phyloP scores from a whole-genome alignment of 2,113 vertebrate genomes.

The Prolemur simus region DNA sequence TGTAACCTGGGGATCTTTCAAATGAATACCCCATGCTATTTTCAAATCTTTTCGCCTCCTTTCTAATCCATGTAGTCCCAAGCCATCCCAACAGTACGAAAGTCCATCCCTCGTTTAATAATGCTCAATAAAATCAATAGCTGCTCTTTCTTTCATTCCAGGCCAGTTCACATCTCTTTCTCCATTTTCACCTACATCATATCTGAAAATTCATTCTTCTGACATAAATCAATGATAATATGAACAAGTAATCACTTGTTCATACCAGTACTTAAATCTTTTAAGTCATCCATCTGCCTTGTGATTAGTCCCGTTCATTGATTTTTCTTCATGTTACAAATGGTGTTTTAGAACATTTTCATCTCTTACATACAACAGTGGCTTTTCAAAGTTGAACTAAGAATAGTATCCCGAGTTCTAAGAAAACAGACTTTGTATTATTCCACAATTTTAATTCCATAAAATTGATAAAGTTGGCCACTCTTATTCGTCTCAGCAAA shows the following conservation, averaged over 20 bases:
- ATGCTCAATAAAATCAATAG: not conserved
- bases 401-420: not conserved
- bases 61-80: not conserved
- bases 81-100: not conserved
- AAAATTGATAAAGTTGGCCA: not conserved
- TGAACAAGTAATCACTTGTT: not conserved
- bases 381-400: constrained; percentile 10
- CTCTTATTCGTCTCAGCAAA: not conserved
- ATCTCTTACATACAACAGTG: not conserved
- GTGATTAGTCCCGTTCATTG: not conserved
- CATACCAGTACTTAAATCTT: not conserved
- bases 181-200: not conserved
- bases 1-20: not conserved
- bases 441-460: not conserved
- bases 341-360: constrained; percentile 30
- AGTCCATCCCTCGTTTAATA: not conserved
- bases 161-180: not conserved
- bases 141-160: not conserved
- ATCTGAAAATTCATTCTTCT: not conserved
- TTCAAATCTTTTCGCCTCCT: not conserved
- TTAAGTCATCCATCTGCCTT: not conserved
- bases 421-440: not conserved
- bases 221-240: not conserved
- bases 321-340: constrained; percentile 22
- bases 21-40: not conserved